Percentiles rank a stretch among this genome's conserved stretches.
Evolutionary conservation across 2,113 vertebrate species (phyloP).

Genomic region (Rhombomys opimus): DNA sequence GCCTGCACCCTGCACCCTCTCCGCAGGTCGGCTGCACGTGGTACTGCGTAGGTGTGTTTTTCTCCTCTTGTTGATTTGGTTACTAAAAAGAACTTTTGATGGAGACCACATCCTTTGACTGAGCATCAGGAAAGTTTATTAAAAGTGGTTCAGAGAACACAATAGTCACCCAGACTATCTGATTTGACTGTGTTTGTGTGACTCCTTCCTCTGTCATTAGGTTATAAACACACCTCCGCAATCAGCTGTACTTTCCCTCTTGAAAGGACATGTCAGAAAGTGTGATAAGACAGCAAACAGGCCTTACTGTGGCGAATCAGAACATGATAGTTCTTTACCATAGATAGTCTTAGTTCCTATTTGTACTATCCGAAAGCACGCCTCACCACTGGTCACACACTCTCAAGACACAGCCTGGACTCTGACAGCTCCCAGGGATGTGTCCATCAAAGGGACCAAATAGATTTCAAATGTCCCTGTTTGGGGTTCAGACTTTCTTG

Average conservation of each 20-base stretch:
- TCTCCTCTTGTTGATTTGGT: slow-evolving; percentile 87
- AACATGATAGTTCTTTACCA: slow-evolving; percentile 14
- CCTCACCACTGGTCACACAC: background rate
- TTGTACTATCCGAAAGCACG: background rate
- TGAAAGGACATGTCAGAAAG: slow-evolving; percentile 72
- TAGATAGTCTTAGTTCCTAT: background rate
- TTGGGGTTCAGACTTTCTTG: accelerated
- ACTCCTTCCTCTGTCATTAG: slow-evolving; percentile 75
- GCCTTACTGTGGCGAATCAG: background rate
- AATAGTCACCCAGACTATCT: slow-evolving; percentile 71
- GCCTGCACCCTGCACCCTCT: slow-evolving; percentile 51
- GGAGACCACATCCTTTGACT: slow-evolving; percentile 90
- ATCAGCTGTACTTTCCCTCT: slow-evolving; percentile 81
- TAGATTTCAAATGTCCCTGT: background rate
- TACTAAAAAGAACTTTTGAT: slow-evolving; percentile 88
- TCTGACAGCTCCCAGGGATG: background rate
- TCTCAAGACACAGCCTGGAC: background rate
- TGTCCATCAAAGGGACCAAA: background rate
- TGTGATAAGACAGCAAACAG: slow-evolving; percentile 23
- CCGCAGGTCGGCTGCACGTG: slow-evolving; percentile 83
- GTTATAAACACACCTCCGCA: slow-evolving; percentile 77
- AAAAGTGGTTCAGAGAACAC: slow-evolving; percentile 83
- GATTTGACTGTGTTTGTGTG: slow-evolving; percentile 64
- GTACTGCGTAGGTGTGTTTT: slow-evolving; percentile 88
- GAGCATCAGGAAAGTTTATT: slow-evolving; percentile 86